Percentiles rank a stretch among this genome's conserved stretches.
phyloP scores from a whole-genome alignment of 1,140 invertebrate genomes.

The Musca domestica region DNA sequence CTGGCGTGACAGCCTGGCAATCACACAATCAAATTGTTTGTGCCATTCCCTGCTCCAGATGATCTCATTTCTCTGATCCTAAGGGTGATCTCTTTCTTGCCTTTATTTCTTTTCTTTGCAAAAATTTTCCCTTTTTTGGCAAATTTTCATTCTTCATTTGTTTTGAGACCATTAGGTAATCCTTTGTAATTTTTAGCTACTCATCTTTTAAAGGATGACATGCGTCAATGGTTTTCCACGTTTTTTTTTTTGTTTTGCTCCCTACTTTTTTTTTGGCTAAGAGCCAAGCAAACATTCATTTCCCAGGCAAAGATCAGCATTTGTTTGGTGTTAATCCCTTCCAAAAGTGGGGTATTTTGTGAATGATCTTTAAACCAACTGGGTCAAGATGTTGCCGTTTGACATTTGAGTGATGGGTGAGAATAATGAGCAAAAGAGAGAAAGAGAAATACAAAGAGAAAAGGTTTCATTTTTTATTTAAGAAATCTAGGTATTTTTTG shows the following conservation, averaged over 20 bases:
- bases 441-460: too few species aligned
- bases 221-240: conserved; percentile 15
- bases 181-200: neutral
- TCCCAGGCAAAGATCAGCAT: neutral
- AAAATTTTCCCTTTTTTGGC: neutral
- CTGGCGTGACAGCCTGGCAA: neutral
- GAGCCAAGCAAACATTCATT: too few species aligned
- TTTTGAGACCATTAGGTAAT: neutral
- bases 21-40: neutral
- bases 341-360: neutral
- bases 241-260: too few species aligned
- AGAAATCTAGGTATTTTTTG: too few species aligned
- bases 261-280: too few species aligned
- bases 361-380: conserved; percentile 1
- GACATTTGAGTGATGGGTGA: too few species aligned
- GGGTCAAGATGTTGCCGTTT: conserved; percentile 8
- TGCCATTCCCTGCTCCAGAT: neutral
- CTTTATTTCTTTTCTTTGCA: conserved; percentile 1
- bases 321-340: conserved; percentile 7
- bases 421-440: too few species aligned
- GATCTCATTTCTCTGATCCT: neutral
- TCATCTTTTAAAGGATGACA: conserved; percentile 3
- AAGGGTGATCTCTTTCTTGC: neutral
- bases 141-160: neutral
- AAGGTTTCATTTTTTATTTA: too few species aligned